Base-by-base conservation (phyloP, 2,797 vertebrate genomes). In the Parauchenoglanis ngamensis region DNA sequence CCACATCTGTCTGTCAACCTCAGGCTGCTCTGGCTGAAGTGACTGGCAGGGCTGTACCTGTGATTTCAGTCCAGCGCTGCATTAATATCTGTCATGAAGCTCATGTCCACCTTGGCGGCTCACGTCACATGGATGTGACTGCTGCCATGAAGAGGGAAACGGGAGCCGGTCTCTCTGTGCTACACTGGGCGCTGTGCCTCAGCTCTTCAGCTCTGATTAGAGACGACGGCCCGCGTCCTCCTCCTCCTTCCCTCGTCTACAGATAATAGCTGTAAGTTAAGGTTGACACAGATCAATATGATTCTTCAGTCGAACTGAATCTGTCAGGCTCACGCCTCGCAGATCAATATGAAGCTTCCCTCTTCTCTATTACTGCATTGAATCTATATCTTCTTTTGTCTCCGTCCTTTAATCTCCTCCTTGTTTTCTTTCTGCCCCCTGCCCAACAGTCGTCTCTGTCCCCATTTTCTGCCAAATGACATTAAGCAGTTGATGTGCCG, bases 351-450 rank as follows among this genome's bases (percentile, higher is more conserved):
- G 94, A 94, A 94, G 96, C 97, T 96, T 95, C 96, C 90, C 92
- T 92, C 92, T 92, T 92, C 94, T 96, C 95, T 96, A 92, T 97
- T 97, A 97, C 97, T 96, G 93, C 93, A 92, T 94, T 95, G 97
- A 96, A 97, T 99, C 98, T 97, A 98, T 98, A 98, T 96, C 94
- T 96, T 96, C 88, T 84, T 98, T 99, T 99, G 98, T 99, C 95
- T 97, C 94, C 92, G 94, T 96, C 95, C 96, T 97, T 96, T 96
- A 94, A 96, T 95, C 94, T 95, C 95, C 94, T 95, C 93, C 90
- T 94, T 96, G 92, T 87, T 82, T 92, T 75, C 86, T 90, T 86
- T 67, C 28, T 31, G 63, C 86, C 80, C 70, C 80, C 88, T 89
- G 23, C 46, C 49, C 65, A 65, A 75, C 35, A 76, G 65, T 65